Evolutionary conservation across 2,888 invertebrate species (phyloP).

Genomic region (Apamea anceps): DNA sequence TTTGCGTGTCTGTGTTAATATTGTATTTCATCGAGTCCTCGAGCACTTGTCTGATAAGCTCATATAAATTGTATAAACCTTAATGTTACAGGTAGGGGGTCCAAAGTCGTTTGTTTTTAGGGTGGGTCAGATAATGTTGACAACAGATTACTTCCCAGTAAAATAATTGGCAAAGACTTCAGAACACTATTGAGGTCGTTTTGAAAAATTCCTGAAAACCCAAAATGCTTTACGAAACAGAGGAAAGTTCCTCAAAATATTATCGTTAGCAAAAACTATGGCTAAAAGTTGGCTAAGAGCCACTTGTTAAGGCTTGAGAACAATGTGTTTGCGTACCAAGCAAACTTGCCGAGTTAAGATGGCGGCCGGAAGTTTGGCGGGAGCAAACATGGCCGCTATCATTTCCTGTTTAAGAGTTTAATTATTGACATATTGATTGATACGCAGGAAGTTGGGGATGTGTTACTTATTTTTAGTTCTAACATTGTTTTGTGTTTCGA

Average conservation of each 20-base stretch:
- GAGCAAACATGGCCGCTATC: conserved; percentile 68
- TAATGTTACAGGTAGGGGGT: too few relatives aligned
- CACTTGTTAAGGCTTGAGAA: conserved; percentile 69
- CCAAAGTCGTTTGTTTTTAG: too few relatives aligned
- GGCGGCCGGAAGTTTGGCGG: conserved; percentile 68
- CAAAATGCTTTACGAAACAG: conserved; percentile 6
- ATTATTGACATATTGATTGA: conserved; percentile 61
- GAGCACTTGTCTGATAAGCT: too few relatives aligned
- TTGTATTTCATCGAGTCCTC: too few relatives aligned
- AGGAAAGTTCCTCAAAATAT: conserved; percentile 33
- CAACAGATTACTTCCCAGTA: too few relatives aligned
- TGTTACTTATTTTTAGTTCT: background rate
- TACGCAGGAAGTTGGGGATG: background rate
- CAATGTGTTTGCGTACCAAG: conserved; percentile 67
- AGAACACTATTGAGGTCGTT: background rate
- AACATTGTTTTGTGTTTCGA: conserved; percentile 1
- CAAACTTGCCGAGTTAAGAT: conserved; percentile 69
- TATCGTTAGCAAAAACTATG: conserved; percentile 62
- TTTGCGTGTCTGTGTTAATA: too few relatives aligned
- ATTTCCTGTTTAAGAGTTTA: conserved; percentile 63
- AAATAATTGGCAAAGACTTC: background rate
- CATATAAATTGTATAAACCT: too few relatives aligned
- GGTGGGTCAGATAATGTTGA: too few relatives aligned
- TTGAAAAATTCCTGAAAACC: background rate
- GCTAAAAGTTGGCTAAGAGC: conserved; percentile 64